Evolutionary conservation across 2,797 vertebrate genomes (phyloP).

Genomic region (Echiichthys vipera): DNA sequence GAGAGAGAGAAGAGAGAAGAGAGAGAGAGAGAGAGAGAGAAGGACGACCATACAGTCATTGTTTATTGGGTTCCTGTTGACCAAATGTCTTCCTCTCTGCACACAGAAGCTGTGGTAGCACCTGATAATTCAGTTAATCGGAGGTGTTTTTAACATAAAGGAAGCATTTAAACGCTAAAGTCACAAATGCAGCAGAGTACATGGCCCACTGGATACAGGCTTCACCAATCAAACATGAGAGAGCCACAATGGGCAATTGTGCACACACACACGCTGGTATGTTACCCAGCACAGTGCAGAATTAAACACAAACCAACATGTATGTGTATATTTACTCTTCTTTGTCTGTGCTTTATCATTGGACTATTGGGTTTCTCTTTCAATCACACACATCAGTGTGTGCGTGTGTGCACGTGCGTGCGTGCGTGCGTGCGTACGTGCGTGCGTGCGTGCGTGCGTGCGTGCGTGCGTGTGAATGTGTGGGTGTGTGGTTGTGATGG

Average conservation of each 20-base stretch:
- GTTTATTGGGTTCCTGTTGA: constrained; percentile 63
- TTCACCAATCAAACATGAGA: neutral
- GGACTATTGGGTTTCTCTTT: neutral
- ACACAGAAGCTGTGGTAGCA: constrained; percentile 20
- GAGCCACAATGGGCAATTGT: neutral
- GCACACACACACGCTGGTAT: neutral
- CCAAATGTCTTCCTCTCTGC: constrained; percentile 47
- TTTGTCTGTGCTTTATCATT: neutral
- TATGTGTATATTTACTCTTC: neutral
- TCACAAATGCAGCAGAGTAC: neutral
- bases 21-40: no score
- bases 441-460: no score
- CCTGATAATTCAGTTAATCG: constrained; percentile 1
- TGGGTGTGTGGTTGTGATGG: constrained; percentile 13
- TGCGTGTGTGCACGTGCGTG: neutral
- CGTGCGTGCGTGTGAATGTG: constrained; percentile 12
- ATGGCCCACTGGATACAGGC: neutral
- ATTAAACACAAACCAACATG: neutral
- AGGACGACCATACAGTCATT: constrained; percentile 29
- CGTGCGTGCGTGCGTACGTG: constrained; percentile 7
- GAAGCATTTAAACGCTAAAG: neutral
- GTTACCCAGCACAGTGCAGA: neutral
- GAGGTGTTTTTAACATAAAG: neutral
- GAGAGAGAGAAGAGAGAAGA: no score
- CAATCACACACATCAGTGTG: neutral